A percentile compares a stretch with the other conserved stretches of the same genome.
Evolutionary conservation across 2,797 vertebrate genomes (phyloP).

Genomic region (Bufotes viridis): DNA sequence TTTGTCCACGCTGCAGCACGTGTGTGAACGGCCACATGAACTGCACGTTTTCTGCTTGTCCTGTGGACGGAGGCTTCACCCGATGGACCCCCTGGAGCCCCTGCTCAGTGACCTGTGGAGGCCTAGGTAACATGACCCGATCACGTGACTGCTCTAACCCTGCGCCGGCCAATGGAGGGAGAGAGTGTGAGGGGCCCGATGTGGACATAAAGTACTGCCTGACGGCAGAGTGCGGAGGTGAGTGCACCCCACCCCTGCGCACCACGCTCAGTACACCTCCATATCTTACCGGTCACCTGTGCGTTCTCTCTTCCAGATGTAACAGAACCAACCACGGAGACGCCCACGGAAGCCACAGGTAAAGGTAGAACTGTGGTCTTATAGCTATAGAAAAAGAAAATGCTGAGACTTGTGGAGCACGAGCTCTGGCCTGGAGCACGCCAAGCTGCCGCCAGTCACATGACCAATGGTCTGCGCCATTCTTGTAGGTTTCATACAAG

Average conservation of each 20-base stretch:
- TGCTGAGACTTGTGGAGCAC: too few species aligned
- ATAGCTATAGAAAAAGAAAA: too few species aligned
- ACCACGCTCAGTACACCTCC: accelerated
- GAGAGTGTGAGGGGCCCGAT: slow-evolving; percentile 74
- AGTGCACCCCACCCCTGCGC: neutral
- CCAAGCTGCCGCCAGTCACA: too few species aligned
- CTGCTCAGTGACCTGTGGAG: slow-evolving; percentile 85
- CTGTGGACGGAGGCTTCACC: slow-evolving; percentile 73
- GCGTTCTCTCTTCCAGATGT: slow-evolving; percentile 18
- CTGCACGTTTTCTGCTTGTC: slow-evolving; percentile 77
- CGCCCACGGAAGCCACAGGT: slow-evolving; percentile 76
- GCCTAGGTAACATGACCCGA: slow-evolving; percentile 81
- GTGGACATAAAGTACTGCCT: slow-evolving; percentile 82
- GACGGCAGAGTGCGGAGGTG: slow-evolving; percentile 80
- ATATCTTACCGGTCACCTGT: neutral
- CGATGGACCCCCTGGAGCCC: slow-evolving; percentile 81
- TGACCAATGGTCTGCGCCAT: too few species aligned
- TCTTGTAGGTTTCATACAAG: too few species aligned
- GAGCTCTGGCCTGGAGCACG: too few species aligned
- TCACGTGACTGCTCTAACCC: slow-evolving; percentile 76
- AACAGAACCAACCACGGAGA: slow-evolving; percentile 34
- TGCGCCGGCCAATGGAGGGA: slow-evolving; percentile 72
- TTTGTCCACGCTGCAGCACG: slow-evolving; percentile 67
- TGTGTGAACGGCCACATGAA: slow-evolving; percentile 81
- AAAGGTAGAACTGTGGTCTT: slow-evolving; percentile 27